Percentiles rank a stretch among this genome's conserved stretches.
Conservation (phyloP, 2,888 invertebrate species). For the Limenitis camilla region DNA sequence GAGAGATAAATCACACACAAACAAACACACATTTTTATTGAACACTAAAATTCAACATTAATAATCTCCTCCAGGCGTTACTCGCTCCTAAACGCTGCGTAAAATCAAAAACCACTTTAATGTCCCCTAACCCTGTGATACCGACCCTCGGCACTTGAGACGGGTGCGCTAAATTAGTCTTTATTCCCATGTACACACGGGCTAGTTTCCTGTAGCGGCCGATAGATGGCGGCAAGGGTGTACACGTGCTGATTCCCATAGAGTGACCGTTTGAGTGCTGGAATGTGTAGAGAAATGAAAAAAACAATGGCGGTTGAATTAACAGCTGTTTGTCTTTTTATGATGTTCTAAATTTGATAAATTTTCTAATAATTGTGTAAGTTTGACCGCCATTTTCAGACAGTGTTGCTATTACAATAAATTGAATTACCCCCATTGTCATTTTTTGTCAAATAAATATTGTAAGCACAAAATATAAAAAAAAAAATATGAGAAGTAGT, state of each 20-base stretch:
- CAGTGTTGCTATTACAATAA: too few relatives aligned
- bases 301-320: constrained; percentile 5
- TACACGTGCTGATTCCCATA: constrained; percentile 18
- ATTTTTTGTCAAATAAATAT: too few relatives aligned
- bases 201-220: not conserved
- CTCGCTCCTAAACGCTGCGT: constrained; percentile 12
- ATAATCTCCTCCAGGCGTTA: constrained; percentile 12
- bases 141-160: constrained; percentile 1
- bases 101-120: constrained; percentile 16
- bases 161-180: not conserved
- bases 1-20: too few relatives aligned
- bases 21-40: too few relatives aligned
- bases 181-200: not conserved
- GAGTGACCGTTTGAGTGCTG: constrained; percentile 14
- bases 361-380: too few relatives aligned
- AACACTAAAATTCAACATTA: constrained; percentile 3
- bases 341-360: too few relatives aligned
- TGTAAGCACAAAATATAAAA: too few relatives aligned
- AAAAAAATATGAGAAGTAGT: too few relatives aligned
- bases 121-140: constrained; percentile 8
- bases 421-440: too few relatives aligned
- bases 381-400: too few relatives aligned
- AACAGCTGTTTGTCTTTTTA: too few relatives aligned
- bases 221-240: not conserved
- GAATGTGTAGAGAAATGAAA: constrained; percentile 10